Percentiles rank a stretch among this genome's conserved stretches.
Conservation (phyloP, 2,888 invertebrate species). For the Orthosia gothica region DNA sequence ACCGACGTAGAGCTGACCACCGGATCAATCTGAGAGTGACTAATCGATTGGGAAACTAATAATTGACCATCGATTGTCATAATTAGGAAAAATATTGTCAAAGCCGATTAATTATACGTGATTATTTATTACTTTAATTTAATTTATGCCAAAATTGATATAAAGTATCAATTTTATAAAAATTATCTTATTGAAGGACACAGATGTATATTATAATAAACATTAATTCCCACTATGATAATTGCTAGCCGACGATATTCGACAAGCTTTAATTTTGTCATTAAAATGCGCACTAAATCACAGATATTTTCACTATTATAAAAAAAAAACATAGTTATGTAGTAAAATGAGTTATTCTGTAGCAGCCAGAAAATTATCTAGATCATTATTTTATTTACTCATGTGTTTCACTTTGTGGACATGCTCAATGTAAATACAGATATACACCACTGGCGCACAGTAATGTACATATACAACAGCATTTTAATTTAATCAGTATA, state of each 20-base stretch:
- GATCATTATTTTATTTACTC: conserved; percentile 9
- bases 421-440: conserved; percentile 18
- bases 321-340: too few species aligned
- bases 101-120: not conserved
- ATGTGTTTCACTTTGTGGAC: not conserved
- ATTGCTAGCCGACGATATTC: not conserved
- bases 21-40: fast-evolving
- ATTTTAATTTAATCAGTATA: conserved; percentile 47
- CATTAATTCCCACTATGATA: not conserved
- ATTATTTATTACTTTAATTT: not conserved
- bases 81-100: not conserved
- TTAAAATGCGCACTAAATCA: not conserved
- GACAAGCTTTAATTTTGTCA: not conserved
- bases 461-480: conserved; percentile 9
- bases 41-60: conserved; percentile 8
- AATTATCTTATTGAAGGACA: not conserved
- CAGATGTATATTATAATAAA: not conserved
- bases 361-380: not conserved
- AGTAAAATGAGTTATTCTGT: not conserved
- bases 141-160: not conserved
- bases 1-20: conserved; percentile 15
- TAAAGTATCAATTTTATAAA: too few species aligned
- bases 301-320: too few species aligned
- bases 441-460: not conserved
- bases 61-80: fast-evolving